phyloP scores from a whole-genome alignment of 2,113 vertebrate species.

The Rhegmatorhina hoffmannsi region DNA sequence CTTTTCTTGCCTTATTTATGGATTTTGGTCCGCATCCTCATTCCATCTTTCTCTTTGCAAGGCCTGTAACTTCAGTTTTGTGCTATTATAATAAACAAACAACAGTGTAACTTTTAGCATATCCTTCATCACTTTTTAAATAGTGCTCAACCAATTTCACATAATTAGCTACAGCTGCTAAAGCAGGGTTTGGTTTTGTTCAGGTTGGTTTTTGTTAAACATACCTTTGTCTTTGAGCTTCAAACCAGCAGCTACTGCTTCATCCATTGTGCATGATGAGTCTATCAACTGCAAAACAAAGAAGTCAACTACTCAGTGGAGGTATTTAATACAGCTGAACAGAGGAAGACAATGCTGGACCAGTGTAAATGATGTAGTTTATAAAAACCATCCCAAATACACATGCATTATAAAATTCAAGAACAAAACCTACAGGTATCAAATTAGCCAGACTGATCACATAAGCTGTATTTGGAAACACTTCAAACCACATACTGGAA shows the following conservation, averaged over 20 bases:
- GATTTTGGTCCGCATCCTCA: not conserved
- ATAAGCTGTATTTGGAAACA: not conserved
- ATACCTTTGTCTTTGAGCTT: slow-evolving; percentile 80
- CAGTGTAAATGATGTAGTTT: not conserved
- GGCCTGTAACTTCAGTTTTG: not conserved
- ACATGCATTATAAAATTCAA: not conserved
- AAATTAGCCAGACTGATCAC: not conserved
- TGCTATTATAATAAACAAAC: not conserved
- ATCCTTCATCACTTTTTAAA: not conserved
- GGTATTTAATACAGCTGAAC: not conserved
- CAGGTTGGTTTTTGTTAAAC: not conserved
- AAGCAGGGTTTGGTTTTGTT: not conserved
- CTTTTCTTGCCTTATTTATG: not conserved
- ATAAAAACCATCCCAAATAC: not conserved
- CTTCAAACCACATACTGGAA: not conserved
- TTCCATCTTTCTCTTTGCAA: not conserved
- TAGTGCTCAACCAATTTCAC: not conserved
- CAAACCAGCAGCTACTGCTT: slow-evolving; percentile 82
- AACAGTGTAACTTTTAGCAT: not conserved
- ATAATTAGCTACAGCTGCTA: not conserved
- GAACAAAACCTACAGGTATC: not conserved
- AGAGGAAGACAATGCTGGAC: not conserved
- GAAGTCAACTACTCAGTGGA: not conserved
- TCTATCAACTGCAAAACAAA: slow-evolving; percentile 77
- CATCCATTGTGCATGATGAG: slow-evolving; percentile 84